These are phyloP conservation scores for Entomyzon cyanotis DNA, from an alignment of 2,113 vertebrate genomes.

Conservation along the genomic window DNA sequence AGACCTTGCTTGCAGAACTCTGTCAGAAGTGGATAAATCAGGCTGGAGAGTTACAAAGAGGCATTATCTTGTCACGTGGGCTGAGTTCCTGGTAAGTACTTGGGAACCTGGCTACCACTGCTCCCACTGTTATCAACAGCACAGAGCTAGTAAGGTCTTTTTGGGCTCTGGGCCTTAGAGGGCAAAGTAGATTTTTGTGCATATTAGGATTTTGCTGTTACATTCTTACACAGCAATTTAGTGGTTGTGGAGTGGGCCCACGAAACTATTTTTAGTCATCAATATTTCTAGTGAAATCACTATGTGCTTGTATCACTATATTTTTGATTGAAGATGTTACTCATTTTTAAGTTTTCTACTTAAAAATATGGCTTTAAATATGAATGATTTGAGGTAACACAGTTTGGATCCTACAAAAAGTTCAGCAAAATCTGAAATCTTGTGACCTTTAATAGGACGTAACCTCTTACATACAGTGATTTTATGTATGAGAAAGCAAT, in stretches of 20 bases:
- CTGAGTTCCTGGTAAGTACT: not conserved
- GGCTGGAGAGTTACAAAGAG: conserved; percentile 11
- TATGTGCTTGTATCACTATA: not conserved
- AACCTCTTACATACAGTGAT: not conserved
- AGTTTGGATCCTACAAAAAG: not conserved
- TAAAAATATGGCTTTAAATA: not conserved
- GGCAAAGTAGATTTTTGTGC: not conserved
- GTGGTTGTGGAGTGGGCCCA: not conserved
- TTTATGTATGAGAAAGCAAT: not conserved
- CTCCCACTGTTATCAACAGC: not conserved
- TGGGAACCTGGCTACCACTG: not conserved
- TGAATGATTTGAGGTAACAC: not conserved
- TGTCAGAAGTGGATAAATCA: conserved; percentile 56
- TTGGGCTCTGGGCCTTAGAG: not conserved
- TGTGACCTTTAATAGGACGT: not conserved
- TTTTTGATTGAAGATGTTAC: not conserved
- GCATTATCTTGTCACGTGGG: conserved; percentile 33
- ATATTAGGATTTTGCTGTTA: not conserved
- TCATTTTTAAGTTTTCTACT: not conserved
- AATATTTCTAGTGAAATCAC: not conserved
- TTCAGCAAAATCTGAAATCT: not conserved
- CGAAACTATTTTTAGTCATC: not conserved
- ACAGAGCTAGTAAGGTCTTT: not conserved
- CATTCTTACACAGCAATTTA: not conserved
- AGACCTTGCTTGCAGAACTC: not conserved